A percentile compares a stretch with the other conserved stretches of the same genome.
phyloP scores from a whole-genome alignment of 2,113 vertebrate genomes.

The Sturnira hondurensis region DNA sequence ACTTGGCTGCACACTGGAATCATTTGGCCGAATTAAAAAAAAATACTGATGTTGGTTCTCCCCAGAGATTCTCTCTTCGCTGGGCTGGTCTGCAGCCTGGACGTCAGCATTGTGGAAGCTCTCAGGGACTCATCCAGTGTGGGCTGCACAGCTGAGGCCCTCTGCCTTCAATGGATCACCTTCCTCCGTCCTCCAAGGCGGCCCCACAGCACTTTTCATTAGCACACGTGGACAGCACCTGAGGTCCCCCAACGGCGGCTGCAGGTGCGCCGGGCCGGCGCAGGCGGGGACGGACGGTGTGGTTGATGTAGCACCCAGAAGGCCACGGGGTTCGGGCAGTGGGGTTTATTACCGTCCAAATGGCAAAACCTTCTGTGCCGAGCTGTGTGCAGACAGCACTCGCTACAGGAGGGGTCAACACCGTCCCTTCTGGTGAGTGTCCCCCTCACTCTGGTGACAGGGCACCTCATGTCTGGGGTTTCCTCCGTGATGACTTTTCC shows the following conservation, averaged over 20 bases:
- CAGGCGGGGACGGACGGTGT: rapidly evolving
- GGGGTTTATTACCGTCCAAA: slow-evolving; percentile 62
- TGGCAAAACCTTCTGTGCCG: slow-evolving; percentile 71
- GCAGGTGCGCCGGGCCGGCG: slow-evolving; percentile 4
- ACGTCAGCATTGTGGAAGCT: not conserved
- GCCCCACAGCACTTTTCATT: slow-evolving; percentile 13
- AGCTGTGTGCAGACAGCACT: not conserved
- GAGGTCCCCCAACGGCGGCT: not conserved
- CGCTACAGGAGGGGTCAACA: not conserved
- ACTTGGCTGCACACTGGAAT: not conserved
- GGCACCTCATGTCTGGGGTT: slow-evolving; percentile 39
- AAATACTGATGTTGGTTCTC: not conserved
- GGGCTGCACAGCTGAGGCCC: not conserved
- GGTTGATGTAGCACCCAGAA: not conserved
- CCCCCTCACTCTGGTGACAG: slow-evolving; percentile 62
- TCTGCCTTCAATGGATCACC: not conserved
- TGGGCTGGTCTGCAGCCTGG: not conserved
- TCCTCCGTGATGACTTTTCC: slow-evolving; percentile 62
- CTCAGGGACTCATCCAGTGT: not conserved
- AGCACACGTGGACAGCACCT: not conserved
- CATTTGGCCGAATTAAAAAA: not conserved
- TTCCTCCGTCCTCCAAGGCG: not conserved
- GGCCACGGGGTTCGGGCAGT: slow-evolving; percentile 8
- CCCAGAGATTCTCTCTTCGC: not conserved
- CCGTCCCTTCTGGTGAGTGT: slow-evolving; percentile 60